Percentiles rank a stretch among this genome's conserved stretches.
These are phyloP conservation scores for Martes martes DNA, from an alignment of 2,113 vertebrate genomes.

Conservation along the genomic window DNA sequence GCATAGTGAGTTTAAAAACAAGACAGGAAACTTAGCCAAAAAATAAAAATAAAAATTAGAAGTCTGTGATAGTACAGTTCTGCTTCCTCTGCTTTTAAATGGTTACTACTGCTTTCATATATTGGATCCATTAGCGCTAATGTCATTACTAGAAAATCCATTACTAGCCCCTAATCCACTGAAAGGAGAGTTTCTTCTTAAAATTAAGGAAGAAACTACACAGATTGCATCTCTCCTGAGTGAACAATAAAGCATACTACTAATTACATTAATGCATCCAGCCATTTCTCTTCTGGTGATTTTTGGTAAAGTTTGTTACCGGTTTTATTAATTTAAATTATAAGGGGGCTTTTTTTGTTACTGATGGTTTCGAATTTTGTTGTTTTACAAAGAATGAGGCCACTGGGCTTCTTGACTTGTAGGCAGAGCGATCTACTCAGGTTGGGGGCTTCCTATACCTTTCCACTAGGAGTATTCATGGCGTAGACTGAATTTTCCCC, in stretches of 20 bases:
- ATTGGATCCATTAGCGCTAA: background rate
- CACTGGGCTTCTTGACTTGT: background rate
- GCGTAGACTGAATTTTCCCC: background rate
- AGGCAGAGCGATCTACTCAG: background rate
- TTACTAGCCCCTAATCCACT: conserved; percentile 14
- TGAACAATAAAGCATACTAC: conserved; percentile 38
- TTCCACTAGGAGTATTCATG: background rate
- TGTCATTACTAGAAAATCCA: conserved; percentile 44
- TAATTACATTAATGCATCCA: conserved; percentile 32
- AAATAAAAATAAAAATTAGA: background rate
- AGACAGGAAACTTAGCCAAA: background rate
- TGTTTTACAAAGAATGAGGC: conserved; percentile 6
- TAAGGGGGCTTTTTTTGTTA: background rate
- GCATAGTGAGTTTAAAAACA: background rate
- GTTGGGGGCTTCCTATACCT: background rate
- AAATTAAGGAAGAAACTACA: conserved; percentile 65
- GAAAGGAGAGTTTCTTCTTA: conserved; percentile 48
- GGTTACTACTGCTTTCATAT: background rate
- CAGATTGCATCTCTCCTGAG: conserved; percentile 64
- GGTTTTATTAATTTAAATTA: conserved; percentile 39
- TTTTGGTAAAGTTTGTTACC: conserved; percentile 22
- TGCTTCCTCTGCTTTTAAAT: conserved; percentile 51
- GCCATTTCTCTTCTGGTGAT: background rate
- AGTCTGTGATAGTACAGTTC: background rate
- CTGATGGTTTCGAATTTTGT: background rate